Evolutionary conservation across 2,888 invertebrate genomes (phyloP).

Genomic region (Rhingia rostrata): DNA sequence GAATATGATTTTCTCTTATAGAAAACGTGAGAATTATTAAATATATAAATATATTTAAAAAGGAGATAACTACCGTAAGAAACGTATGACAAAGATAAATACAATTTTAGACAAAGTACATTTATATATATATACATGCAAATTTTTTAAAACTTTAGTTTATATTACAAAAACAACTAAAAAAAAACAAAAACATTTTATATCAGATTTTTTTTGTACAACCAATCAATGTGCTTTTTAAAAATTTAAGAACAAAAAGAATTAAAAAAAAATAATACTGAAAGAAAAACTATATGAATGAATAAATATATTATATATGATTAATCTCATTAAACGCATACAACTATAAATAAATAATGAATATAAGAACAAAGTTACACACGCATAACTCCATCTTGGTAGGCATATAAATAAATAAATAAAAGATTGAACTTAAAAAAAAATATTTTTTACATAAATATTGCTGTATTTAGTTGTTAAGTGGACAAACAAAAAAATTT

Average conservation of each 20-base stretch:
- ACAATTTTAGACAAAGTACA: constrained; percentile 59
- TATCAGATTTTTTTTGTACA: constrained; percentile 72
- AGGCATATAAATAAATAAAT: constrained; percentile 35
- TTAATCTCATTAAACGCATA: constrained; percentile 65
- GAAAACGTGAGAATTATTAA: constrained; percentile 43
- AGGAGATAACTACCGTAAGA: constrained; percentile 36
- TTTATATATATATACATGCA: constrained; percentile 35
- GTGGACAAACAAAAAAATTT: constrained; percentile 54
- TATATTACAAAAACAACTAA: constrained; percentile 32
- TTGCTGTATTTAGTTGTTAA: constrained; percentile 73
- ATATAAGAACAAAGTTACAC: constrained; percentile 33
- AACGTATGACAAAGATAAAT: constrained; percentile 62
- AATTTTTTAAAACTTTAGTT: constrained; percentile 53
- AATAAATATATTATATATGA: constrained; percentile 28
- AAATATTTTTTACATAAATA: constrained; percentile 75
- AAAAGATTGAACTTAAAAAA: constrained; percentile 36
- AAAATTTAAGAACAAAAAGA: constrained; percentile 59
- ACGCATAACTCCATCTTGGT: constrained; percentile 51
- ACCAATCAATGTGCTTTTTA: constrained; percentile 74
- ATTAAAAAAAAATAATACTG: constrained; percentile 51
- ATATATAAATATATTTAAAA: constrained; percentile 38
- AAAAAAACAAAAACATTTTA: constrained; percentile 58
- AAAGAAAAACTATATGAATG: constrained; percentile 40
- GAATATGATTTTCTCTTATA: constrained; percentile 38
- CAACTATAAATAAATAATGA: constrained; percentile 34